Conservation (phyloP, 2,797 vertebrate species). For the Fratercula arctica region DNA sequence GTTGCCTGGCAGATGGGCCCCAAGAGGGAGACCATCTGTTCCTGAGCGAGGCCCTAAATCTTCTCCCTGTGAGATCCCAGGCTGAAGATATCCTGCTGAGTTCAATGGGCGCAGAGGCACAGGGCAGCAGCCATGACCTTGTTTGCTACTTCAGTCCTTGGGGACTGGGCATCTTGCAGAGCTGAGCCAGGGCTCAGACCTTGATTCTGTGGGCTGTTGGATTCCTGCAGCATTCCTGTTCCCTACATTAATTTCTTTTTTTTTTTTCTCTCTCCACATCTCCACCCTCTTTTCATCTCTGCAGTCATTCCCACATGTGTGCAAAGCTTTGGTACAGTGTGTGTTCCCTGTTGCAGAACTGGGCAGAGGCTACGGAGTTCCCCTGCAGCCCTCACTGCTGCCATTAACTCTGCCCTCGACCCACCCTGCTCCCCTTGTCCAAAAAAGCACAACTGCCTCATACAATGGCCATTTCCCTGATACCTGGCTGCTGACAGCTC, state of each 20-base stretch:
- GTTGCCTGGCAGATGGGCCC: conserved; percentile 65
- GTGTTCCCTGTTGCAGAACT: neutral
- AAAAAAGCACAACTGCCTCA: neutral
- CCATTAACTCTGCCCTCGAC: neutral
- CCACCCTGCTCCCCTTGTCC: neutral
- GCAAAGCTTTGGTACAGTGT: neutral
- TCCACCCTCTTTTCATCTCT: neutral
- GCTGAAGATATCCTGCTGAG: neutral
- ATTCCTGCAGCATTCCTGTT: neutral
- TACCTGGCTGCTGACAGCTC: neutral
- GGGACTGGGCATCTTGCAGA: neutral
- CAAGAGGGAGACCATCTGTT: conserved; percentile 57
- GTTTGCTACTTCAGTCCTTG: neutral
- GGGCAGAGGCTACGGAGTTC: neutral
- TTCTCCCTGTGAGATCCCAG: neutral
- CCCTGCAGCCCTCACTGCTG: neutral
- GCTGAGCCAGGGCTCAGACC: neutral
- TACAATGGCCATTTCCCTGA: neutral
- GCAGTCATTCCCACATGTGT: accelerated
- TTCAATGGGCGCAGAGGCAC: neutral
- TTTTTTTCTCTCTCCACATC: neutral
- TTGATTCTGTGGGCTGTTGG: neutral
- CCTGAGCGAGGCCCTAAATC: neutral
- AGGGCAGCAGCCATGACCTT: neutral
- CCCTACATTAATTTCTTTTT: neutral